These are phyloP conservation scores for Odontesthes bonariensis DNA, from an alignment of 2,113 vertebrate genomes.

Conservation along the genomic window DNA sequence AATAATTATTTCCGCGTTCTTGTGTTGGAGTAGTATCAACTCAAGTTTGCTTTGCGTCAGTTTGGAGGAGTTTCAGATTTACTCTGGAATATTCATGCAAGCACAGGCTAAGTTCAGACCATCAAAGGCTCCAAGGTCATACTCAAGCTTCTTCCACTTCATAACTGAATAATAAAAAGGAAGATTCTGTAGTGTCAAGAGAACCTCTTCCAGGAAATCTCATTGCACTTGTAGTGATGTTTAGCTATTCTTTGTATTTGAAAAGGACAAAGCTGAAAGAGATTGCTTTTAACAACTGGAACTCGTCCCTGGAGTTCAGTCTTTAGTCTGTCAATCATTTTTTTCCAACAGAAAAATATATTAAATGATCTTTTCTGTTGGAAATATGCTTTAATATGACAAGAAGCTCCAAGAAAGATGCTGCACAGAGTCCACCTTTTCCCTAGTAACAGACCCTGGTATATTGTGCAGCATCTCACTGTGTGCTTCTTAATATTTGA, in stretches of 20 bases:
- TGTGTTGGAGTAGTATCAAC: not conserved
- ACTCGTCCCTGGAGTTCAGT: not conserved
- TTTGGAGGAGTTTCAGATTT: conserved; percentile 4
- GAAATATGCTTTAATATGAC: conserved; percentile 9
- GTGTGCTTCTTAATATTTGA: conserved; percentile 22
- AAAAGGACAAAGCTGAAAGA: not conserved
- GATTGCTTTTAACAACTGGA: not conserved
- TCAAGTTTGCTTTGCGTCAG: conserved; percentile 1
- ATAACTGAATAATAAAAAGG: conserved; percentile 6
- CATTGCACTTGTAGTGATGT: not conserved
- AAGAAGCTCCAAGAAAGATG: not conserved
- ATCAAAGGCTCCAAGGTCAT: not conserved
- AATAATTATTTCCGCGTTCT: not conserved
- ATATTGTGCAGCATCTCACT: conserved; percentile 30
- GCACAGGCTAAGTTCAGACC: conserved; percentile 11
- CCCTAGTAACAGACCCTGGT: conserved; percentile 26
- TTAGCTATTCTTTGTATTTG: conserved; percentile 18
- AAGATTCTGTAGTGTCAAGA: not conserved
- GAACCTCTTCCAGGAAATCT: not conserved
- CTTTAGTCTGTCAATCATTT: conserved; percentile 4
- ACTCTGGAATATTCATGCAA: not conserved
- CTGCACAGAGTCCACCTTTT: not conserved
- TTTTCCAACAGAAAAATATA: not conserved
- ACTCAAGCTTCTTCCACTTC: not conserved
- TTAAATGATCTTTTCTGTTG: not conserved